These are phyloP conservation scores for Bugulina stolonifera DNA, from an alignment of 2,888 invertebrate genomes.

Conservation along the genomic window DNA sequence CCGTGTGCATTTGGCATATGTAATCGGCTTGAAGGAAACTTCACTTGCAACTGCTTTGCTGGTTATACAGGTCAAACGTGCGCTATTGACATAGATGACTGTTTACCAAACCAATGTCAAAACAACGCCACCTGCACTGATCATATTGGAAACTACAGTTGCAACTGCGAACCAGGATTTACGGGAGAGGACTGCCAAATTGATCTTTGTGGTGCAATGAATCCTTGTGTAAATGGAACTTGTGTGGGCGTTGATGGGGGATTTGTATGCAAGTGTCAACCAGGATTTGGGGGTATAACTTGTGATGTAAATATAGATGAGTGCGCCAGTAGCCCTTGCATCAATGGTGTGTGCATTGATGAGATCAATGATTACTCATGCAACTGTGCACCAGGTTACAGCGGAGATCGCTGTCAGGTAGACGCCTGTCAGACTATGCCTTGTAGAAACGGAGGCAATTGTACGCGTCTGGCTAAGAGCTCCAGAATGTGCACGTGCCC, in stretches of 20 bases:
- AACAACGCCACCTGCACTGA: neutral
- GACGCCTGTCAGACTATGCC: neutral
- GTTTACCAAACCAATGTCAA: neutral
- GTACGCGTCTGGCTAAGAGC: neutral
- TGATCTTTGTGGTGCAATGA: neutral
- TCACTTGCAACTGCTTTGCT: neutral
- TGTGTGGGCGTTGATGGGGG: neutral
- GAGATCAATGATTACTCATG: neutral
- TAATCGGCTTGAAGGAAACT: neutral
- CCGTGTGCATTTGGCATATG: constrained; percentile 5
- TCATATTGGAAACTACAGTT: neutral
- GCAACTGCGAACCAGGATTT: neutral
- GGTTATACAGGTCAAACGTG: neutral
- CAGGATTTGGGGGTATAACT: neutral
- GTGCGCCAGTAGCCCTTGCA: neutral
- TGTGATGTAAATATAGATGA: constrained; percentile 12
- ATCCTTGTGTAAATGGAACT: neutral
- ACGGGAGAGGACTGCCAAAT: neutral
- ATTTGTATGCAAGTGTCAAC: neutral
- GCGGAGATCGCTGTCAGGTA: neutral
- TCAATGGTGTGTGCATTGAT: constrained; percentile 4
- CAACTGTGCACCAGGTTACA: neutral
- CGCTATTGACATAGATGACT: neutral
- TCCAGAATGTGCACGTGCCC: neutral
- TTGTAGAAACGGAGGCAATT: neutral